These are phyloP conservation scores for Helicoverpa zea DNA, from an alignment of 1,140 invertebrate genomes.

Conservation along the genomic window DNA sequence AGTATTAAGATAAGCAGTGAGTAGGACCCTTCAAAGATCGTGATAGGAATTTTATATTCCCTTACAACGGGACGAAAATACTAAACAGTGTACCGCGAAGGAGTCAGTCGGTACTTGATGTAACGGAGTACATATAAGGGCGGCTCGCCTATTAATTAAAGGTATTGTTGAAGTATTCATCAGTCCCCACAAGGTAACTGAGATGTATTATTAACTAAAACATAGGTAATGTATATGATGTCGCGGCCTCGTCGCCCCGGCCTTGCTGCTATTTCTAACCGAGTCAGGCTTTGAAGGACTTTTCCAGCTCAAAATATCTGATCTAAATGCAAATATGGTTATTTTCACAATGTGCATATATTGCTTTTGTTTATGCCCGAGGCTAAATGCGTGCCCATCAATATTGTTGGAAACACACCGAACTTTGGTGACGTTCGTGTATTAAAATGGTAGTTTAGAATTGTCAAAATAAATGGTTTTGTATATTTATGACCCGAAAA, in stretches of 20 bases:
- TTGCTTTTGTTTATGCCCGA: conserved; percentile 38
- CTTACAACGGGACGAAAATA: conserved; percentile 44
- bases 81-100: conserved; percentile 28
- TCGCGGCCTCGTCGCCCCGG: conserved; percentile 54
- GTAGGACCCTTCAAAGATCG: conserved; percentile 47
- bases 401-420: conserved; percentile 43
- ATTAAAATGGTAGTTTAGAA: conserved; percentile 18
- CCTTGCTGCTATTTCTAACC: conserved; percentile 76
- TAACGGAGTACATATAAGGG: conserved; percentile 14
- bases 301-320: conserved; percentile 68
- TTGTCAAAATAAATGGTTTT: background rate
- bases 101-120: background rate
- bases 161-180: conserved; percentile 29
- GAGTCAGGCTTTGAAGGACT: conserved; percentile 63
- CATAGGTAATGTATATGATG: conserved; percentile 51
- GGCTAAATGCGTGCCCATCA: background rate
- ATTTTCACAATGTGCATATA: conserved; percentile 55
- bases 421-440: conserved; percentile 5
- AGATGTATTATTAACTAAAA: conserved; percentile 52
- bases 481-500: background rate
- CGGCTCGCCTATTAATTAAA: conserved; percentile 3
- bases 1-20: conserved; percentile 52
- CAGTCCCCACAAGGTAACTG: conserved; percentile 26
- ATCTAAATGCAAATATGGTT: conserved; percentile 72
- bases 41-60: conserved; percentile 47